Percentiles rank a stretch among this genome's conserved stretches.
These are phyloP conservation scores for Corvus hawaiiensis DNA, from an alignment of 2,113 vertebrate genomes.

Conservation along the genomic window DNA sequence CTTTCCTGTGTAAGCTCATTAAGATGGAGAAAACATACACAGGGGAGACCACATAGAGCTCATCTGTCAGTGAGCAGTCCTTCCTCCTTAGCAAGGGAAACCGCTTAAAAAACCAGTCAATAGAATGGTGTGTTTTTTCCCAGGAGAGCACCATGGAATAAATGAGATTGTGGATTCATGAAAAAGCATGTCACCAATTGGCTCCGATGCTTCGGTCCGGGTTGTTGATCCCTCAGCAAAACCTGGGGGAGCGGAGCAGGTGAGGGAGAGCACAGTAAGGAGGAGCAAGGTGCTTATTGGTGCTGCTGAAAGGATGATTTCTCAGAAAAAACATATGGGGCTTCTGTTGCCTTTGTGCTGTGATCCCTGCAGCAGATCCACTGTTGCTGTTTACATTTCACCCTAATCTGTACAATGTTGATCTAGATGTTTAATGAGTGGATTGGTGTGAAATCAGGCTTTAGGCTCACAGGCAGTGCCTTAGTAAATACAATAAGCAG, in stretches of 20 bases:
- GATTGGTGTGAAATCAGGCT: slow-evolving; percentile 52
- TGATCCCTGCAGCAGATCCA: slow-evolving; percentile 5
- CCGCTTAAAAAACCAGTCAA: background rate
- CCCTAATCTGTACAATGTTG: slow-evolving; percentile 25
- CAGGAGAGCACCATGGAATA: background rate
- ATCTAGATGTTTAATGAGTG: slow-evolving; percentile 59
- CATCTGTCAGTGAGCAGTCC: background rate
- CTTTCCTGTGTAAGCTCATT: background rate
- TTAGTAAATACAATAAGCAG: slow-evolving; percentile 59
- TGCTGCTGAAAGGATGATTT: background rate
- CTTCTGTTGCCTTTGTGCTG: background rate
- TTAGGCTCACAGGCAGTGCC: slow-evolving; percentile 4
- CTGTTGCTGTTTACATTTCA: slow-evolving; percentile 5
- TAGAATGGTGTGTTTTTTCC: background rate
- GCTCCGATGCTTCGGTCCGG: background rate
- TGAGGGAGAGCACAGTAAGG: background rate
- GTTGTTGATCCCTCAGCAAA: slow-evolving; percentile 9
- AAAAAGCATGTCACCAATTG: background rate
- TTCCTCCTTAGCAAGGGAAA: background rate
- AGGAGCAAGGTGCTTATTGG: background rate
- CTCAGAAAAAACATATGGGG: background rate
- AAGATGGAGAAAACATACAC: background rate
- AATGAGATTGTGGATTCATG: slow-evolving; percentile 28
- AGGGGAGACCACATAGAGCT: background rate
- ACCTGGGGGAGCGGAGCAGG: background rate